Base-by-base conservation (phyloP, 2,888 invertebrate species). In the Lithosia quadra region DNA sequence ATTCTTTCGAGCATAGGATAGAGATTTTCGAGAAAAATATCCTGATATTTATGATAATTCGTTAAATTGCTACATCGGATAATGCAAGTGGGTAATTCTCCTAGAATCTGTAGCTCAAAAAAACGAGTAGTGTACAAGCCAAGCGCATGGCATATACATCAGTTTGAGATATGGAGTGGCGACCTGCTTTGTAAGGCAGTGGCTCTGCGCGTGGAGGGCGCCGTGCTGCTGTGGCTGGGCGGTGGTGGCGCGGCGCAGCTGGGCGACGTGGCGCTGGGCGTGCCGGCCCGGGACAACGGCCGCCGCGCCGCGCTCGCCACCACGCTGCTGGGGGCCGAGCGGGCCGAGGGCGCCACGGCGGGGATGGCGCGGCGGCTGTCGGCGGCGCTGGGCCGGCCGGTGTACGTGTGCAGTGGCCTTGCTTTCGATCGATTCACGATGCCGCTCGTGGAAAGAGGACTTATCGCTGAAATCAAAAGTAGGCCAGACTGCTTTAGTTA, bases 181-280 rank as follows among this genome's bases (percentile, higher is more conserved):
- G 88, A 88, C 72, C 72, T 86, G 66, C 69, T 90, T 71, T 89
- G 91, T 61, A 84, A 83, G 65, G 88, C 81, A 39, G 86, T 82
- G 62, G 87, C 84, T 33, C 74, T 93, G 69, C 87, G 86, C 28
- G 87, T 89, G 83, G 74, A 82, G 55, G 89, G 86, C 55, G 90
- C 90, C 43, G 74, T 91, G 72, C 84, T 92, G 70, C 72, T 93
- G 79, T 93, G 93, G 93, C 65, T 91, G 49, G 91, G 91, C 43
- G 67, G 79, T 63, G 67, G 72, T 4, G 78, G 82, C 24, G 65
- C 77, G 71, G 63, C 78, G 22, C 75, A 76, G 65, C 81, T 88
- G 57, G 68, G 79, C n/a, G 86, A 88, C 63, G 63, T 88, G 53
- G 87, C 89, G 36, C 76, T 89, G 62, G 92, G 84, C 0, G 69